Conservation (phyloP, 2,797 vertebrate genomes). For the Sitta carolinensis region DNA sequence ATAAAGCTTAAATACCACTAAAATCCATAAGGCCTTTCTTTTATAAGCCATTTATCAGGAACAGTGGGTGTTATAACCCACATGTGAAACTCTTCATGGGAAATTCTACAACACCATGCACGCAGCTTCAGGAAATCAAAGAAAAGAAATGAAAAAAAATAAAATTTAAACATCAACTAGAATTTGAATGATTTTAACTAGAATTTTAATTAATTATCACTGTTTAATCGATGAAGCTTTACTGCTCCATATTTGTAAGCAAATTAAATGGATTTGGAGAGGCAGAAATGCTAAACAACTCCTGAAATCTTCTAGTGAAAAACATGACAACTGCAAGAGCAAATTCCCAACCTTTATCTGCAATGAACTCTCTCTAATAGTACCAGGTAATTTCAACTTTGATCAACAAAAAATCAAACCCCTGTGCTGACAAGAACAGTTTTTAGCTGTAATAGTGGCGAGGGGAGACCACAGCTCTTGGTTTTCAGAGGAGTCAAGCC, state of each 20-base stretch:
- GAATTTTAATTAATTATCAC: neutral
- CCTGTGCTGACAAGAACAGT: neutral
- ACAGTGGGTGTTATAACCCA: neutral
- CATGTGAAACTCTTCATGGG: neutral
- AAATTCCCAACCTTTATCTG: neutral
- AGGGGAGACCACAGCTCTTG: neutral
- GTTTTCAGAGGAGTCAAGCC: neutral
- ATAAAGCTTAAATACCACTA: constrained; percentile 11
- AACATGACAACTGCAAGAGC: rapidly evolving
- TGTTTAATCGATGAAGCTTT: neutral
- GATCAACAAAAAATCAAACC: neutral
- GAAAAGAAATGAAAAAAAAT: neutral
- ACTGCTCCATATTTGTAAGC: neutral
- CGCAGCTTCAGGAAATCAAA: neutral
- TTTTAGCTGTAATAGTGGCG: neutral
- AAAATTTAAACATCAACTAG: neutral
- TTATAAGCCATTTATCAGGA: neutral
- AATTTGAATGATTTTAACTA: neutral
- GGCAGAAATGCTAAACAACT: neutral
- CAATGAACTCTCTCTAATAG: neutral
- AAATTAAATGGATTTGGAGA: neutral
- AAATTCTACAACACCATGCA: neutral
- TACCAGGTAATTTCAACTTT: neutral
- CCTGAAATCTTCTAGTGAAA: neutral
- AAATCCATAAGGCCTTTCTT: constrained; percentile 7